Base-by-base conservation (phyloP, 92 coral and sea anemone genomes). In the Zoanthus gigantus region DNA sequence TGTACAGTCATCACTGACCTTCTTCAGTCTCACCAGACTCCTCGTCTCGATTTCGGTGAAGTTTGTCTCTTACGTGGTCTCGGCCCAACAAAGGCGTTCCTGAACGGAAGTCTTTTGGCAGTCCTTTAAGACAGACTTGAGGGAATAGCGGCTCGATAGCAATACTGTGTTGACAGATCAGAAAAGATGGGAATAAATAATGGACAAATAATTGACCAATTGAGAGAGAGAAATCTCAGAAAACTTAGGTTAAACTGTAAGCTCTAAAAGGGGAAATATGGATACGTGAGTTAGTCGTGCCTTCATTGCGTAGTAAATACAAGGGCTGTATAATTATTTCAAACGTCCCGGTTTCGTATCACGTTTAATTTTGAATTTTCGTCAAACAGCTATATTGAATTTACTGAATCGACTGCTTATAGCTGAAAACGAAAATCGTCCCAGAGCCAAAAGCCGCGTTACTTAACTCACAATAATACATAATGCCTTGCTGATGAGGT, bases 91-190 rank as follows among this genome's bases (percentile, higher is more conserved):
- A 77, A 50, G 99, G 98, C 17, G 96, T 92, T 57, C 96, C 98
- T 74, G 98, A 95, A n/a, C 94, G 88, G 54, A 93, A 92, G 89
- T 95, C 93, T 75, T 93, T 95, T 31, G 97, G 95, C 3, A 91
- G 89, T 50, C 96, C 98, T 82, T 96, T 96, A 18, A 95, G 91
- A 77, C 99, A 96, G 12, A 96, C 94, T 86, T 96, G 98, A 5
- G 99, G 99, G 68, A 96, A 96, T 50, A 93, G 85, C 32, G 99
- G 99, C 77, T 96, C 98, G n/a, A 96, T 84, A 44, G 96, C 89
- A n/a, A 96, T 90, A 45, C 99, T 96, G 85, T 34, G 83, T 48
- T 53, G 71, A 48, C 17, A 32, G 56, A 50, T 50, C 56, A 50
- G 9, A 50, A 58, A 11, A 58, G n/a, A 58, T 58, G 66, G 5